These are phyloP conservation scores for Linyphia triangularis DNA, from an alignment of 2,888 invertebrate genomes.

Conservation along the genomic window DNA sequence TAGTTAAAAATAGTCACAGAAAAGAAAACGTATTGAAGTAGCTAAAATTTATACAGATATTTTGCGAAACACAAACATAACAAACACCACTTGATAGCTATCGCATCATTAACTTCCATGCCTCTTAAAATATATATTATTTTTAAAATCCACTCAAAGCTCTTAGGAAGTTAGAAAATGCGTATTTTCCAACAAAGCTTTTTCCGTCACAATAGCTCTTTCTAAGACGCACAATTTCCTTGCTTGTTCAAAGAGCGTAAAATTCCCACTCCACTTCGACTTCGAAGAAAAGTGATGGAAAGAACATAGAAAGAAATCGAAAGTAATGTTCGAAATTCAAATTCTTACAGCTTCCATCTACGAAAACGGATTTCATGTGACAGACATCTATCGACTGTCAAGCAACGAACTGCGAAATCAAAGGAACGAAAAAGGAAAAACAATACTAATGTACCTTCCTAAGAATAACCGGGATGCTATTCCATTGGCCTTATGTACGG, in stretches of 20 bases:
- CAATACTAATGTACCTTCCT: background rate
- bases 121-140: too few species aligned
- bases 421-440: background rate
- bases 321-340: background rate
- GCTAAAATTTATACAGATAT: too few species aligned
- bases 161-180: too few species aligned
- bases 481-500: background rate
- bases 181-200: too few species aligned
- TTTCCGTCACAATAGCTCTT: too few species aligned
- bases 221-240: background rate
- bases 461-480: background rate
- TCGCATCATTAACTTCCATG: too few species aligned
- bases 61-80: too few species aligned
- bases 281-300: background rate
- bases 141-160: too few species aligned
- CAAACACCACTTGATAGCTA: too few species aligned
- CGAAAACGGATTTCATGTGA: background rate
- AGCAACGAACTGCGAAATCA: background rate
- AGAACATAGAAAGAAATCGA: background rate
- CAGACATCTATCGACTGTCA: background rate
- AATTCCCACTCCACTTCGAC: background rate
- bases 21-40: too few species aligned
- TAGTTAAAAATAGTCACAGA: too few species aligned
- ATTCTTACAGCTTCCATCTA: background rate
- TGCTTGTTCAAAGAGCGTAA: background rate